Conservation (phyloP, 2,888 invertebrate genomes). For the Epirrita christyi region DNA sequence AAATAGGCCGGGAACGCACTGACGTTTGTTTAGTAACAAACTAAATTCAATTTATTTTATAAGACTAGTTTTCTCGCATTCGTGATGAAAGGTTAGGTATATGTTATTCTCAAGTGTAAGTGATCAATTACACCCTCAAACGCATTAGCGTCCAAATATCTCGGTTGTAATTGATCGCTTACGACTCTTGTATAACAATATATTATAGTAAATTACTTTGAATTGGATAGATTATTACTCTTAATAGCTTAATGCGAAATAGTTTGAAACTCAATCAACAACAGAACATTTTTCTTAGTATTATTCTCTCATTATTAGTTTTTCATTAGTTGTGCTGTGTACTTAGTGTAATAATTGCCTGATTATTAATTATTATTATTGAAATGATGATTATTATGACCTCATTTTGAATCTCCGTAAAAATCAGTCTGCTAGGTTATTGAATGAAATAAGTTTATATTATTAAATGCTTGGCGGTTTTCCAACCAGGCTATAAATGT, state of each 20-base stretch:
- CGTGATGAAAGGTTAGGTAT: no score
- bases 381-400: conserved; percentile 45
- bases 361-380: conserved; percentile 49
- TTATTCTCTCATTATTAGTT: conserved; percentile 73
- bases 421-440: conserved; percentile 78
- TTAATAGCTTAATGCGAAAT: conserved; percentile 2
- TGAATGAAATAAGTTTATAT: conserved; percentile 70
- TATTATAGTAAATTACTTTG: no score
- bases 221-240: no score
- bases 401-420: conserved; percentile 64
- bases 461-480: conserved; percentile 49
- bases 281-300: conserved; percentile 67
- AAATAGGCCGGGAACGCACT: no score
- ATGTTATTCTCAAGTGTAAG: no score
- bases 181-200: no score
- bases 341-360: conserved; percentile 72
- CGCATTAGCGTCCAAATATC: no score
- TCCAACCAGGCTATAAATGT: conserved; percentile 48
- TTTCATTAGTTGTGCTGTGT: conserved; percentile 83
- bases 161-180: no score
- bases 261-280: conserved; percentile 57
- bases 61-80: no score
- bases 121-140: no score
- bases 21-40: no score
- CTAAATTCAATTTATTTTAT: no score